phyloP scores from a whole-genome alignment of 2,797 vertebrate species.

The Halcyon smyrnensis region DNA sequence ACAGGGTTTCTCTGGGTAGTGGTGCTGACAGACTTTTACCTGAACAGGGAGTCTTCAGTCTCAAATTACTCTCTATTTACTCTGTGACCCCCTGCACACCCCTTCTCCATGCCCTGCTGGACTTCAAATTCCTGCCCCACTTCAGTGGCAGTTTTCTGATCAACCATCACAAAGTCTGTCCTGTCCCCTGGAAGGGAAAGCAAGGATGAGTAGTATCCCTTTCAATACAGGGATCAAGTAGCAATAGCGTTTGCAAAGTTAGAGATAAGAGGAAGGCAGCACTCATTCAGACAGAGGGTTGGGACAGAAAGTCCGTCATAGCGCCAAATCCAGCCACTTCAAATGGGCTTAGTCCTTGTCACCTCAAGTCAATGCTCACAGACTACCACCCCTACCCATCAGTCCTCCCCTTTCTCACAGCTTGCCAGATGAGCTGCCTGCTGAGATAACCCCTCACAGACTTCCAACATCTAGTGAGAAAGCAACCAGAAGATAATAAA shows the following conservation, averaged over 20 bases:
- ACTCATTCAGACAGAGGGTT: not conserved
- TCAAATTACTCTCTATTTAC: not conserved
- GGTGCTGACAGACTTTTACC: not conserved
- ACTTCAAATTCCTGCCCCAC: not conserved
- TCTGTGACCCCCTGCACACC: not conserved
- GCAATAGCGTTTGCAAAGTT: not conserved
- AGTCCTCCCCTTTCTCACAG: not conserved
- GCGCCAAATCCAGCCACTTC: not conserved
- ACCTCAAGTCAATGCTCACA: not conserved
- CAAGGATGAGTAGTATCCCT: accelerated
- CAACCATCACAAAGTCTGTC: not conserved
- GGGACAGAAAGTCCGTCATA: not conserved
- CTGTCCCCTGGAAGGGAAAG: not conserved
- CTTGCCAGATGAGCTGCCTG: not conserved
- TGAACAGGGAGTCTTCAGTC: not conserved
- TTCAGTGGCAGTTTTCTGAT: not conserved
- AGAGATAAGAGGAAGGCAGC: not conserved
- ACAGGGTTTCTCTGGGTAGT: not conserved
- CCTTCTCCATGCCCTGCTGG: not conserved
- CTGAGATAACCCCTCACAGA: not conserved
- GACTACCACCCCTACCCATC: not conserved
- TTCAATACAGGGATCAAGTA: not conserved
- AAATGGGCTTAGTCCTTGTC: not conserved
- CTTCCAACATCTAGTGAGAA: not conserved
- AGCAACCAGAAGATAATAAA: not conserved